Base-by-base conservation (phyloP, 1,140 invertebrate genomes). In the Lysiphlebus fabarum region DNA sequence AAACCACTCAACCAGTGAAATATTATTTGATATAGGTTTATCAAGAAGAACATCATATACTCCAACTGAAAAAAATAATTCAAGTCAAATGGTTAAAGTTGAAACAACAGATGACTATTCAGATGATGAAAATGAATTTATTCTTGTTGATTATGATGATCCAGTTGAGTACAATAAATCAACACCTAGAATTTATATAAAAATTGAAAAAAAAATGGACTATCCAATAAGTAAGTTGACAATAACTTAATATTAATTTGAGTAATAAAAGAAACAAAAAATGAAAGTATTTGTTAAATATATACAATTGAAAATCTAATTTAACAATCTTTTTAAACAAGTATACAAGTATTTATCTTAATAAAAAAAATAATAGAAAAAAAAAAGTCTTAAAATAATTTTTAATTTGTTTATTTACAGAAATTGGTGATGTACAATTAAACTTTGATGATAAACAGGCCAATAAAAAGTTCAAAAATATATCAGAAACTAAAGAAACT, bases 71-170 rank as follows among this genome's bases (percentile, higher is more conserved):
- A 36, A 45, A 14, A 33, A 37, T 11, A 40, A 51, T 14, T 33
- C 40, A 10, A 57, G 34, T 40, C 11, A 17, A 5, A n/a, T 6
- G 1, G 6, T n/a, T 7, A 14, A 49, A 40, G 45, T 49, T 33
- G 36, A 49, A 40, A 1, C n/a, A 38, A 17, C 38, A 4, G 56
- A 12, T 11, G 54, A 51, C 36, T 51, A 58, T 14, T 50, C 48
- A 3, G 11, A 10, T 37, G 57, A 59, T 44, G 53, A 44, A 10
- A 53, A 26, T 2, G 57, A 59, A 14, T 59, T 53, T 47, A 6
- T 59, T 14, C 36, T 59, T 14, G 49, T 59, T 1, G 57, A 59
- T 38, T 59, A 59, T 38, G 50, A 40, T 17, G 57, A 59, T 10
- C 49, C 50, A 7, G 44, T 47, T 37, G 12, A 59, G 6, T 4